These are phyloP conservation scores for Grus americana DNA, from an alignment of 2,113 vertebrate genomes.

Conservation along the genomic window DNA sequence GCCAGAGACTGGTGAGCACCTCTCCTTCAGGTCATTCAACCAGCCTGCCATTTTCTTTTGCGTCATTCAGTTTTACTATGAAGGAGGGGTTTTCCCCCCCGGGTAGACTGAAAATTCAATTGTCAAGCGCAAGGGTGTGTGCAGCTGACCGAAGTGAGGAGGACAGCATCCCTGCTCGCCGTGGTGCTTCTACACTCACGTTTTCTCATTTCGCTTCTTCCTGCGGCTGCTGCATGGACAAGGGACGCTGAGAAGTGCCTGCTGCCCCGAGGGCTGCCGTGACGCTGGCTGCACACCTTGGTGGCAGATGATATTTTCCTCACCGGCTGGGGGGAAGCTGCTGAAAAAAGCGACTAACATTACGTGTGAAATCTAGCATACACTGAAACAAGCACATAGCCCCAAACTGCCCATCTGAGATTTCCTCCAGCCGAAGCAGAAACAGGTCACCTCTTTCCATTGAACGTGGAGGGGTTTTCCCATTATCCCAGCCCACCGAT, in stretches of 20 bases:
- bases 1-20: background rate
- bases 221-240: rapidly evolving
- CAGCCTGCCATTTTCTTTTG: background rate
- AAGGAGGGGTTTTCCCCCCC: background rate
- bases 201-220: background rate
- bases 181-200: rapidly evolving
- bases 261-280: background rate
- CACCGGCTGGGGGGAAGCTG: background rate
- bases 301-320: background rate
- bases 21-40: background rate
- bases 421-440: background rate
- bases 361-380: background rate
- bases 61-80: background rate
- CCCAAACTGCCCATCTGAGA: background rate
- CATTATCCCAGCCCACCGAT: background rate
- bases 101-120: background rate
- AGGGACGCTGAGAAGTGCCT: background rate
- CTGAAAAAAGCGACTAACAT: background rate
- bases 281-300: background rate
- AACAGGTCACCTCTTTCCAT: background rate
- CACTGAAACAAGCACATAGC: background rate
- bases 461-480: background rate
- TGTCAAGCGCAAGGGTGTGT: background rate
- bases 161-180: background rate
- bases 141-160: rapidly evolving